These are phyloP conservation scores for Cirrhinus molitorella DNA, from an alignment of 2,797 vertebrate genomes.

Conservation along the genomic window DNA sequence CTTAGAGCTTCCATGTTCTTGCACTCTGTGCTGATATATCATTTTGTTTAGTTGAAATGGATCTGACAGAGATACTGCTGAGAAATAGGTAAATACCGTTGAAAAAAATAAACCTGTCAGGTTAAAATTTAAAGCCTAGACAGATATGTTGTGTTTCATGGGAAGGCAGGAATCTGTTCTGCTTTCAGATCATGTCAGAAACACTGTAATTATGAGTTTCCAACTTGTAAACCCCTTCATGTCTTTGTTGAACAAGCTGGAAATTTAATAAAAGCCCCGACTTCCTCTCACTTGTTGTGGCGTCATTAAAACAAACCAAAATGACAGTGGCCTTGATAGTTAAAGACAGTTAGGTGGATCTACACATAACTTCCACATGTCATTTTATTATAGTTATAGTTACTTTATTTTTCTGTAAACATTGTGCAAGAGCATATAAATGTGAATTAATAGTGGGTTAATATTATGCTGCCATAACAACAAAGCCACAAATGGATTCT, in stretches of 20 bases:
- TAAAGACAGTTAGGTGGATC: neutral
- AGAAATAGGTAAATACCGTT: neutral
- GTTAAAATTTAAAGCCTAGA: neutral
- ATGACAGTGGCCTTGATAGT: neutral
- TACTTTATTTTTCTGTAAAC: neutral
- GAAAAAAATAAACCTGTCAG: neutral
- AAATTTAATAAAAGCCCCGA: neutral
- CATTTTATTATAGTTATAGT: neutral
- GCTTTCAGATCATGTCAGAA: neutral
- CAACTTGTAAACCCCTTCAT: neutral
- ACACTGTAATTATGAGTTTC: constrained; percentile 4
- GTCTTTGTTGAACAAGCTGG: constrained; percentile 3
- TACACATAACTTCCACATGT: neutral
- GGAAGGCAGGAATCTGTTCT: neutral
- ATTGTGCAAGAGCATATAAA: neutral
- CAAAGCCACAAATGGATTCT: neutral
- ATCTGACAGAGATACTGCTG: constrained; percentile 34
- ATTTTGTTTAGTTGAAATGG: constrained; percentile 18
- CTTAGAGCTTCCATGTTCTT: neutral
- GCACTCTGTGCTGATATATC: neutral
- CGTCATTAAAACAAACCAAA: neutral
- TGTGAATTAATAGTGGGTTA: neutral
- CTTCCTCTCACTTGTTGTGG: neutral
- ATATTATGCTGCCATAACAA: constrained; percentile 2
- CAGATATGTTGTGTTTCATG: neutral